A percentile compares a stretch with the other conserved stretches of the same genome.
phyloP scores from a whole-genome alignment of 2,888 invertebrate genomes.

The Nysson spinosus region DNA sequence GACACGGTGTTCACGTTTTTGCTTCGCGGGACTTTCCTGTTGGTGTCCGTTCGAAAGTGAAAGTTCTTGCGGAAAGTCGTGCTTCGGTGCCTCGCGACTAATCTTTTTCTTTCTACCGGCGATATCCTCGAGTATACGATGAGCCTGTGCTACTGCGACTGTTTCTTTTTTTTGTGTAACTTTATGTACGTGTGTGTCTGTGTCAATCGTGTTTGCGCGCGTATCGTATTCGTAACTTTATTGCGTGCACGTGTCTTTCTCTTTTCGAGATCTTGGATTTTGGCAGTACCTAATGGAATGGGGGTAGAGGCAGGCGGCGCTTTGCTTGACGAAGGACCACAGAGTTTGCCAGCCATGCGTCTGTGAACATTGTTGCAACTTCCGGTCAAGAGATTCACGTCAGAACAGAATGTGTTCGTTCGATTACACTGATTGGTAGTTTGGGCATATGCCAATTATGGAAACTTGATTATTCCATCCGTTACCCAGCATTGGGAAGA shows the following conservation, averaged over 20 bases:
- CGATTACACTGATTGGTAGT: neutral
- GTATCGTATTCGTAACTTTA: slow-evolving; percentile 27
- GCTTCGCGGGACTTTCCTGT: slow-evolving; percentile 41
- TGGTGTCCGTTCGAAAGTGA: slow-evolving; percentile 51
- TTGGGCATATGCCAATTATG: slow-evolving; percentile 4
- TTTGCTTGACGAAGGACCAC: slow-evolving; percentile 77
- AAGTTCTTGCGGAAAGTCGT: slow-evolving; percentile 36
- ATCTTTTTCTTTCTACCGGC: slow-evolving; percentile 39
- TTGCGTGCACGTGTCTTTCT: too few relatives aligned
- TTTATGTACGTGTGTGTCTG: neutral
- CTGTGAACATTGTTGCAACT: slow-evolving; percentile 77
- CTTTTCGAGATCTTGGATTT: slow-evolving; percentile 53
- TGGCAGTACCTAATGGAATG: slow-evolving; percentile 76
- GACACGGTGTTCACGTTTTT: slow-evolving; percentile 44
- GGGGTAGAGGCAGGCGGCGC: slow-evolving; percentile 77
- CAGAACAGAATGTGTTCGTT: slow-evolving; percentile 31
- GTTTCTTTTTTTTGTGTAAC: neutral
- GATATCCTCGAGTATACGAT: slow-evolving; percentile 25
- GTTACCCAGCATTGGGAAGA: slow-evolving; percentile 41
- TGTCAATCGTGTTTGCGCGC: slow-evolving; percentile 18
- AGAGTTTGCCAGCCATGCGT: slow-evolving; percentile 78
- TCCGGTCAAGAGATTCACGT: slow-evolving; percentile 68
- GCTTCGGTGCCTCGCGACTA: slow-evolving; percentile 41
- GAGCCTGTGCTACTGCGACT: slow-evolving; percentile 8
- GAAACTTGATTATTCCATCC: slow-evolving; percentile 18